Conservation (phyloP, 2,888 invertebrate genomes). For the Eupithecia pulchellata region DNA sequence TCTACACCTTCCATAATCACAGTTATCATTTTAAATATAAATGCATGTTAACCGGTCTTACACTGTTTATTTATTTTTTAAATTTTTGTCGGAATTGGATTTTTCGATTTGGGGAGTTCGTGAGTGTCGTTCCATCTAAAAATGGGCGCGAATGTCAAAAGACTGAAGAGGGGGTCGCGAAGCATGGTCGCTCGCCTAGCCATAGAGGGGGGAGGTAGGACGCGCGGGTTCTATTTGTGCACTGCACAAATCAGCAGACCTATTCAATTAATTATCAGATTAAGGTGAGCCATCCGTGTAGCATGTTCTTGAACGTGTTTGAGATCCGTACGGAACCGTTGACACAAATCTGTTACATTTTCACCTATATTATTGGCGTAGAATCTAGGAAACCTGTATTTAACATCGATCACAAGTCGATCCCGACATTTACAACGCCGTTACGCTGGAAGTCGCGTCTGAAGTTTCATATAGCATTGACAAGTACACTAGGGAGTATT, state of each 20-base stretch:
- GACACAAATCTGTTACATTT: constrained; percentile 56
- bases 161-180: constrained; percentile 79
- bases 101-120: constrained; percentile 73
- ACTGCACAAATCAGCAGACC: constrained; percentile 82
- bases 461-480: constrained; percentile 29
- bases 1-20: constrained; percentile 43
- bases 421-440: constrained; percentile 18
- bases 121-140: constrained; percentile 80
- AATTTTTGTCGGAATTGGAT: constrained; percentile 47
- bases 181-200: constrained; percentile 61
- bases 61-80: constrained; percentile 52
- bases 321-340: constrained; percentile 63
- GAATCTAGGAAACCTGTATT: constrained; percentile 49
- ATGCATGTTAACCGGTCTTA: constrained; percentile 64
- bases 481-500: constrained; percentile 21
- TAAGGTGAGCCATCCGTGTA: constrained; percentile 81
- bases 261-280: constrained; percentile 85
- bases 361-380: constrained; percentile 52
- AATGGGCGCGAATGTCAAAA: constrained; percentile 84
- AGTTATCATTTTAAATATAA: constrained; percentile 54
- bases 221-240: constrained; percentile 78
- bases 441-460: constrained; percentile 20
- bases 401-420: constrained; percentile 35
- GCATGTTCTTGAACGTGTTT: constrained; percentile 70
- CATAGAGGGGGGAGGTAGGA: constrained; percentile 59